These are phyloP conservation scores for Saimiri boliviensis DNA, from an alignment of 2,113 vertebrate species.

Conservation along the genomic window DNA sequence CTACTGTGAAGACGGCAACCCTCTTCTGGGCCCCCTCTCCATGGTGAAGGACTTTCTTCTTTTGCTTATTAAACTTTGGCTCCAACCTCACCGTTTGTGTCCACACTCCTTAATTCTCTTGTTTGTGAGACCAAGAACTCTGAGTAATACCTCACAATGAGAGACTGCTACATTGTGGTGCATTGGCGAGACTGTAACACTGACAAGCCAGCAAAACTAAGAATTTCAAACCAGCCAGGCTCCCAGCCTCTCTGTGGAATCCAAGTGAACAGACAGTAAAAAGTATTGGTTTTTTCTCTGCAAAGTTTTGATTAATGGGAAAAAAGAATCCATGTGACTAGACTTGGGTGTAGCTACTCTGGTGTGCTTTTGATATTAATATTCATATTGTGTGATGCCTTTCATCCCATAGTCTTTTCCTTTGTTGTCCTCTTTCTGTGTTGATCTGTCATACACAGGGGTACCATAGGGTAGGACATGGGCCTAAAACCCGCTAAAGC, in stretches of 20 bases:
- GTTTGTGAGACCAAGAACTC: too few species aligned
- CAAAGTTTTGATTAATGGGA: neutral
- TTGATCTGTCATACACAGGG: neutral
- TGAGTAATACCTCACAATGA: too few species aligned
- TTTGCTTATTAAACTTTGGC: too few species aligned
- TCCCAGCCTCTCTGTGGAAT: neutral
- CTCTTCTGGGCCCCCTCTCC: too few species aligned
- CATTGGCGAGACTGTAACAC: too few species aligned
- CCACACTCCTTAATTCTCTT: too few species aligned
- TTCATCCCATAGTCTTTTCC: neutral
- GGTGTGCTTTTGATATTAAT: neutral
- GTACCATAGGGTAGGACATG: neutral
- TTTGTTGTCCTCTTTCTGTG: neutral
- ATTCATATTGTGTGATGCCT: neutral
- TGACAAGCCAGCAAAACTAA: neutral
- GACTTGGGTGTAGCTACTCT: neutral
- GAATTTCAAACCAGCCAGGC: neutral
- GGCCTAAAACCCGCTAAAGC: neutral
- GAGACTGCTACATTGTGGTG: too few species aligned
- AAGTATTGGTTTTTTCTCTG: neutral
- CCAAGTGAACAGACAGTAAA: neutral
- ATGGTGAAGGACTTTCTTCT: too few species aligned
- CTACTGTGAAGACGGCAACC: too few species aligned
- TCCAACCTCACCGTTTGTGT: too few species aligned
- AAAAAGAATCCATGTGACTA: neutral